phyloP scores from a whole-genome alignment of 2,888 invertebrate genomes.

The Hydriomena furcata region DNA sequence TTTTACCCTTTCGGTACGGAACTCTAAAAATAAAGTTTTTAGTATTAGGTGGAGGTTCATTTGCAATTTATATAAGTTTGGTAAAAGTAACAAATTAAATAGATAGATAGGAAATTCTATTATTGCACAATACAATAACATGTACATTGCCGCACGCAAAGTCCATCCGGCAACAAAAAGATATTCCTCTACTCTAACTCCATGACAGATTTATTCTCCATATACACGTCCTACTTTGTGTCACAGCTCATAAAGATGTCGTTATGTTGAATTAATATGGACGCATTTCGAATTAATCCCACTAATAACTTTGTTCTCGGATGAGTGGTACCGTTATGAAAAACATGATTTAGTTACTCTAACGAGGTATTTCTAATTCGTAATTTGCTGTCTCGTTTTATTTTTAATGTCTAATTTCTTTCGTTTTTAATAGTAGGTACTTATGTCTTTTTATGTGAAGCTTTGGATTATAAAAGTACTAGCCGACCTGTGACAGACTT shows the following conservation, averaged over 20 bases:
- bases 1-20: too few species aligned
- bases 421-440: too few species aligned
- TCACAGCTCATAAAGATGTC: constrained; percentile 78
- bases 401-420: constrained; percentile 9
- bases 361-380: constrained; percentile 34
- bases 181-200: constrained; percentile 23
- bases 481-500: too few species aligned
- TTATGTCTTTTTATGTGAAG: background rate
- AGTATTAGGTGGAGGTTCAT: too few species aligned
- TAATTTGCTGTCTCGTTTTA: constrained; percentile 19
- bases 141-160: background rate
- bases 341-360: constrained; percentile 35
- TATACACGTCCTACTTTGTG: constrained; percentile 73
- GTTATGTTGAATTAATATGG: constrained; percentile 71
- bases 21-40: too few species aligned
- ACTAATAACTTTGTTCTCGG: constrained; percentile 54
- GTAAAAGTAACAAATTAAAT: too few species aligned
- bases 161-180: background rate
- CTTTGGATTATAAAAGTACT: background rate
- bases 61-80: too few species aligned
- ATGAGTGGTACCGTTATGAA: constrained; percentile 37
- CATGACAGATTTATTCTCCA: constrained; percentile 75
- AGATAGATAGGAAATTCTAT: background rate
- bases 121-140: too few species aligned
- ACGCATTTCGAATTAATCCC: constrained; percentile 61